phyloP scores from a whole-genome alignment of 2,888 invertebrate species.

The Trimorus sp. region DNA sequence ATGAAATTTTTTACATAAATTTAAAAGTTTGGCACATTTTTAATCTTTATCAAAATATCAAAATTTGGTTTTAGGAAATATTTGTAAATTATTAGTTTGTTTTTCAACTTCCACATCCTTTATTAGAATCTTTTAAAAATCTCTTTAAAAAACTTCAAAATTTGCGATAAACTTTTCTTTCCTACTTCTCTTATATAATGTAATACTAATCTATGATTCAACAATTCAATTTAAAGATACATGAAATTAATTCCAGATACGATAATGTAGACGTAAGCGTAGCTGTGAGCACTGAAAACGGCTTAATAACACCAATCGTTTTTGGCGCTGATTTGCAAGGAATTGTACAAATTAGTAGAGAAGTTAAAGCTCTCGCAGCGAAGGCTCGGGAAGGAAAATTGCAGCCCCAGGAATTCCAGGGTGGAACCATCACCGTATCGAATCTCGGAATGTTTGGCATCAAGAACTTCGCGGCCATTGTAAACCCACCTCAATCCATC shows the following conservation, averaged over 20 bases:
- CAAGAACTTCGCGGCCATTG: conserved; percentile 94
- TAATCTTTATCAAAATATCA: no score
- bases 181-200: no score
- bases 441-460: conserved; percentile 97
- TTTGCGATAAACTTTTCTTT: no score
- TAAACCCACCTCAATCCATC: conserved; percentile 97
- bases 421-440: conserved; percentile 96
- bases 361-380: conserved; percentile 90
- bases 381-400: conserved; percentile 95
- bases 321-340: conserved; percentile 96
- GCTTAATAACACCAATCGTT: conserved; percentile 98
- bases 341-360: conserved; percentile 90
- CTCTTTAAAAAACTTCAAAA: no score
- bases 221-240: neutral
- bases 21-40: no score
- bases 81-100: no score
- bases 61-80: no score
- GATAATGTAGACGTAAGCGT: conserved; percentile 97
- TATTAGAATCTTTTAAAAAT: no score
- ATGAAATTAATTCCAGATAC: conserved; percentile 83
- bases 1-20: no score
- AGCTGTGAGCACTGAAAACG: conserved; percentile 97
- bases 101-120: no score
- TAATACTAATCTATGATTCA: no score
- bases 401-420: conserved; percentile 97